Evolutionary conservation across 2,888 invertebrate genomes (phyloP), one percentile per base, ranked within the genome.

Genomic region (Eilema caniola): DNA sequence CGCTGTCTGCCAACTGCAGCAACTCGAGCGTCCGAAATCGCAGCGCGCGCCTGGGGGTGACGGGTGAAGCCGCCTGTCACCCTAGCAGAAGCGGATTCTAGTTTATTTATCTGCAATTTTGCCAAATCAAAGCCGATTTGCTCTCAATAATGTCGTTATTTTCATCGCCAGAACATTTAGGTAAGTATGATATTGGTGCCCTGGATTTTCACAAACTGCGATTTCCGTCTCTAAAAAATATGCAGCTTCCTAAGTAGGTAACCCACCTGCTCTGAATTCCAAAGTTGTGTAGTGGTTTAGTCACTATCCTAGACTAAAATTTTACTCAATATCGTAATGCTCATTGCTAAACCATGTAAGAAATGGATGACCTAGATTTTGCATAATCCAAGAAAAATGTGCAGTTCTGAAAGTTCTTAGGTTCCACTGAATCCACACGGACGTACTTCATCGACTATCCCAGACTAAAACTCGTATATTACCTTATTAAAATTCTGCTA

Each of bases 401-500:
- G 41, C 20, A 61, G 25, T 63, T 37, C 23, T 11, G 16, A 57
- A 33, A 56, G 28, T 16, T 4, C 28, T 28, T 28, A 23, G 8
- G 16, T 41, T 5, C 5, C 11, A 28, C 41, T 23, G 37, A 63
- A 63, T 63, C 57, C 25, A 57, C 57, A 25, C 14, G 23, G 53
- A 23, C 62, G 24, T 23, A 33, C n/a, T n/a, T n/a, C n/a, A 24
- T 23, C 7, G 25, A 41, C 53, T 60, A n/a, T 62, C 28, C 20
- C 56, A 24, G 23, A 25, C 62, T 31, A 60, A 56, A 70, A 70
- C 24, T 60, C 66, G 41, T 57, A 62, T 66, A 66, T 66, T 66
- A 31, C 62, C 66, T 62, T 67, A 70, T 70, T 70, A 70, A 70
- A 67, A 70, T 70, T 70, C 67, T 53, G 62, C 62, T 16, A n/a